phyloP scores from a whole-genome alignment of 2,113 vertebrate species.

The Oncorhynchus tshawytscha region DNA sequence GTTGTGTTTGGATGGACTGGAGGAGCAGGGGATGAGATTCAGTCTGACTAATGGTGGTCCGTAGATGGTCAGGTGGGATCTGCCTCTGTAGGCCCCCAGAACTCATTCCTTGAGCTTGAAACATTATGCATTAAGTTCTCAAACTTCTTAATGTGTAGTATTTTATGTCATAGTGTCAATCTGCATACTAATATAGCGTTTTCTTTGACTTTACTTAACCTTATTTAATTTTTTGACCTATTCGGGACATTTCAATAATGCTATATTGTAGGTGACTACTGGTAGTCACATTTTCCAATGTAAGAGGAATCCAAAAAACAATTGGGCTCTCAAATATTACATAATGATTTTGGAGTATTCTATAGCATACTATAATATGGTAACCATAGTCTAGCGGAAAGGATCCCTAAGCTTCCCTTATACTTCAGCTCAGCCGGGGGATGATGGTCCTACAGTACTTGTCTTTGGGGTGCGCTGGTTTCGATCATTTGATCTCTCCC shows the following conservation, averaged over 20 bases:
- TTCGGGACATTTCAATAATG: no score
- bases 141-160: not conserved
- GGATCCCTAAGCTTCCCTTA: not conserved
- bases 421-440: constrained; percentile 15
- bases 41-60: not conserved
- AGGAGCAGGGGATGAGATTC: not conserved
- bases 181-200: not conserved
- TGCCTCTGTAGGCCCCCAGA: not conserved
- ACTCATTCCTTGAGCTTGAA: not conserved
- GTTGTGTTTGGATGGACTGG: constrained; percentile 1
- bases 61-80: not conserved
- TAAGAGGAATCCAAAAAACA: not conserved
- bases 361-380: not conserved
- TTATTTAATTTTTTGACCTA: no score
- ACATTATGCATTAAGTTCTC: not conserved
- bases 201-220: no score
- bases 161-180: not conserved
- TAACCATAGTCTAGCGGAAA: not conserved
- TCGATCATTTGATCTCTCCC: constrained; percentile 39
- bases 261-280: no score
- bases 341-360: not conserved
- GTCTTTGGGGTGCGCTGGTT: constrained; percentile 15
- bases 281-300: no score
- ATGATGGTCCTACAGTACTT: not conserved
- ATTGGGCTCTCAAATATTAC: not conserved